A percentile compares a stretch with the other conserved stretches of the same genome.
Conservation (phyloP, 2,113 vertebrate species). For the Dasypus novemcinctus region DNA sequence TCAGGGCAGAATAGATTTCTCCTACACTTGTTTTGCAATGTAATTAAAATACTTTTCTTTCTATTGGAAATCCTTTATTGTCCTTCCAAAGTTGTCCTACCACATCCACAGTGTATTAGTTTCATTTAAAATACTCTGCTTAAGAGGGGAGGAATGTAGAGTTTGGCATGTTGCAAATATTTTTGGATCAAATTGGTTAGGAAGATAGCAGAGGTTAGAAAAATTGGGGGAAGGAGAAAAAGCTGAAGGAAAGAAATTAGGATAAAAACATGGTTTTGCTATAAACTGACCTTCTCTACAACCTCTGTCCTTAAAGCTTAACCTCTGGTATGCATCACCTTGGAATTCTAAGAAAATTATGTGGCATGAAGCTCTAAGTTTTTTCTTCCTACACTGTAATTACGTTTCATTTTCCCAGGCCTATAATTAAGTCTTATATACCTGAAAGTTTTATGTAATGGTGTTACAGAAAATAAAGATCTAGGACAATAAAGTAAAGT, state of each 20-base stretch:
- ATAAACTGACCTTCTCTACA: neutral
- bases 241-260: neutral
- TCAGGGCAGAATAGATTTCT: neutral
- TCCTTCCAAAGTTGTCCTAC: neutral
- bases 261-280: neutral
- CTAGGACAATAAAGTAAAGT: neutral
- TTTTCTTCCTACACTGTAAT: neutral
- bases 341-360: constrained; percentile 23
- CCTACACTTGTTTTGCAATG: neutral
- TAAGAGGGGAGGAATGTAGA: neutral
- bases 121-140: neutral
- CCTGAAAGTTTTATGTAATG: neutral
- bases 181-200: neutral
- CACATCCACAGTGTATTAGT: neutral
- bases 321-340: neutral
- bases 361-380: neutral
- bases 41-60: neutral
- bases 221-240: neutral
- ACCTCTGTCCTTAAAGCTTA: neutral
- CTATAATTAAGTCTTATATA: constrained; percentile 17
- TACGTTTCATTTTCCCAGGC: neutral
- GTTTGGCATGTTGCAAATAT: neutral
- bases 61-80: neutral
- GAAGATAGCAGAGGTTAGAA: neutral
- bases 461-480: neutral